Evolutionary conservation across 2,888 invertebrate species (phyloP).

Genomic region (Frankliniella intonsa): DNA sequence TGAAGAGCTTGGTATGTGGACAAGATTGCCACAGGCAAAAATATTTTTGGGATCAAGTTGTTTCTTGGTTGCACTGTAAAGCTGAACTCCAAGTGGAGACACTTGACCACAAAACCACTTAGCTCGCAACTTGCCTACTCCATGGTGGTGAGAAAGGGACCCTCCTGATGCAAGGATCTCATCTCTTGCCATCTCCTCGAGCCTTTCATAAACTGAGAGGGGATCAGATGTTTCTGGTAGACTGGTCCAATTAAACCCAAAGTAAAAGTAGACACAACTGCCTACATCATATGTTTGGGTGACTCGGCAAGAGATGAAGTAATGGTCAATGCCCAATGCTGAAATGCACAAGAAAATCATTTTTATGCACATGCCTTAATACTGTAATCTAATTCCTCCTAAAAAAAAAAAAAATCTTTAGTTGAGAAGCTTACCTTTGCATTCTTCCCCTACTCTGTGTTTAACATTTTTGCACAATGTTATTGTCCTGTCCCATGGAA

Average conservation of each 20-base stretch:
- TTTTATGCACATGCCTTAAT: neutral
- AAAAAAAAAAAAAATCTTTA: neutral
- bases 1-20: slow-evolving; percentile 40
- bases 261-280: slow-evolving; percentile 93
- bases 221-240: slow-evolving; percentile 56
- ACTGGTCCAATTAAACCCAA: slow-evolving; percentile 69
- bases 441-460: slow-evolving; percentile 60
- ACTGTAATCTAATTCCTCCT: neutral
- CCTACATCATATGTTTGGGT: slow-evolving; percentile 98
- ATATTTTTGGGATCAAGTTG: slow-evolving; percentile 91
- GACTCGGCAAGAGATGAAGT: slow-evolving; percentile 72
- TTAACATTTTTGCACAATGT: slow-evolving; percentile 87
- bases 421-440: slow-evolving; percentile 46
- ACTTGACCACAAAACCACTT: slow-evolving; percentile 80
- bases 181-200: slow-evolving; percentile 83
- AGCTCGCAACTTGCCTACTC: slow-evolving; percentile 87
- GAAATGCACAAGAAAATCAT: slow-evolving; percentile 29
- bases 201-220: slow-evolving; percentile 73
- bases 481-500: slow-evolving; percentile 88
- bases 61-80: slow-evolving; percentile 76
- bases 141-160: slow-evolving; percentile 94
- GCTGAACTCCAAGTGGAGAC: slow-evolving; percentile 70
- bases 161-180: slow-evolving; percentile 88
- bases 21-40: slow-evolving; percentile 82
- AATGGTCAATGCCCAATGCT: slow-evolving; percentile 54